Evolutionary conservation across 2,797 vertebrate species (phyloP).

Genomic region (Perodicticus potto): DNA sequence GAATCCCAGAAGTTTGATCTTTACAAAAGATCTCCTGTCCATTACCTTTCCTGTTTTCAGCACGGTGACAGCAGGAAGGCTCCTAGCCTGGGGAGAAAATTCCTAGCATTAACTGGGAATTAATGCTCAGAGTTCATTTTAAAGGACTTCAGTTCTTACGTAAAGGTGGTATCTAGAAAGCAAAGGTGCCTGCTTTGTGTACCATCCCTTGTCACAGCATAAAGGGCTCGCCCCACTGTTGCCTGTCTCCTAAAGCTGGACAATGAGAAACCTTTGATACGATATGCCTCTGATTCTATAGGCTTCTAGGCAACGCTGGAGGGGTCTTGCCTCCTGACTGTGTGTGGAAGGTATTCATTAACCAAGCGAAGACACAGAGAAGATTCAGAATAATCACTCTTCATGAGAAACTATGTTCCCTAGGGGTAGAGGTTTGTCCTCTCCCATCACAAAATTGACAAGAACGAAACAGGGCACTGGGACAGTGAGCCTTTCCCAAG

Average conservation of each 20-base stretch:
- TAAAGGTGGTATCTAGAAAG: background rate
- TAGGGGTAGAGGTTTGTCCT: background rate
- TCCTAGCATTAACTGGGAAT: background rate
- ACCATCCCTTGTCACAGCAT: background rate
- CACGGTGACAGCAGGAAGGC: background rate
- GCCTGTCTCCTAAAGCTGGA: background rate
- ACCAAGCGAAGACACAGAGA: background rate
- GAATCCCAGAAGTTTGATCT: background rate
- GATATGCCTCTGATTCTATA: background rate
- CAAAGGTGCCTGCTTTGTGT: background rate
- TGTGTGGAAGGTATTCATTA: background rate
- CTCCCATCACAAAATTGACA: background rate
- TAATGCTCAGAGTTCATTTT: background rate
- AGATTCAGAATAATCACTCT: background rate
- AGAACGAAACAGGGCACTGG: conserved; percentile 17
- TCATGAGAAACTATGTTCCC: background rate
- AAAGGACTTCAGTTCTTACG: background rate
- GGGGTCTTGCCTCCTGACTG: background rate
- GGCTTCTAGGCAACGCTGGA: background rate
- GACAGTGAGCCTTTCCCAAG: background rate
- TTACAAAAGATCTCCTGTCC: background rate
- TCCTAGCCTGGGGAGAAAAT: background rate
- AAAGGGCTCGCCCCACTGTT: background rate
- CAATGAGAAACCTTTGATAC: background rate
- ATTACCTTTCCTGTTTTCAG: background rate